A percentile compares a stretch with the other conserved stretches of the same genome.
Conservation (phyloP, 2,888 invertebrate genomes). For the Volucella zonaria region DNA sequence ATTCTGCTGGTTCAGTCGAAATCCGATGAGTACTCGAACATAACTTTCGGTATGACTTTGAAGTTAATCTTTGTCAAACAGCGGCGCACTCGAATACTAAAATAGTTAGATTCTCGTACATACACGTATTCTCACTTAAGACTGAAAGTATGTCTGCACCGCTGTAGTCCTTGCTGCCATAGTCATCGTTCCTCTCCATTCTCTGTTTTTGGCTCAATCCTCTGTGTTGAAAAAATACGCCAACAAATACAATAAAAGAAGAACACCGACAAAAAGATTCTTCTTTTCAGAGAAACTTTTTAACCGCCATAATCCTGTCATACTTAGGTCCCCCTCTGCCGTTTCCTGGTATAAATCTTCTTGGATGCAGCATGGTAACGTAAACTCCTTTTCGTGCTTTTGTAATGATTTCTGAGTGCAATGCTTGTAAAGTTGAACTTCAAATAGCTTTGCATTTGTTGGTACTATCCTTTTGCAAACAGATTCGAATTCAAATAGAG, state of each 20-base stretch:
- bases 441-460: conserved; percentile 23
- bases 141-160: background rate
- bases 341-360: conserved; percentile 34
- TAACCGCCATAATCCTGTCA: conserved; percentile 62
- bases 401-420: conserved; percentile 59
- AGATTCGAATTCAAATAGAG: conserved; percentile 14
- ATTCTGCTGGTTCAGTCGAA: background rate
- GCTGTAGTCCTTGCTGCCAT: background rate
- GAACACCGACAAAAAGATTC: background rate
- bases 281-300: conserved; percentile 37
- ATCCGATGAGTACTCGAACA: conserved; percentile 22
- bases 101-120: background rate
- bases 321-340: conserved; percentile 6
- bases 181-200: conserved; percentile 5
- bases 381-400: background rate
- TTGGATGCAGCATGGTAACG: background rate
- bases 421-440: conserved; percentile 52
- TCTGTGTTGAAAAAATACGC: background rate
- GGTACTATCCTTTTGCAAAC: background rate
- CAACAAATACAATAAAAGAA: no score
- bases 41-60: conserved; percentile 13
- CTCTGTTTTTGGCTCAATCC: background rate
- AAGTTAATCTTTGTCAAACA: background rate
- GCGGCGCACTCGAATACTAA: conserved; percentile 1
- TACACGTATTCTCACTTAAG: background rate